These are phyloP conservation scores for Eupithecia abbreviata DNA, from an alignment of 2,888 invertebrate genomes.

Conservation along the genomic window DNA sequence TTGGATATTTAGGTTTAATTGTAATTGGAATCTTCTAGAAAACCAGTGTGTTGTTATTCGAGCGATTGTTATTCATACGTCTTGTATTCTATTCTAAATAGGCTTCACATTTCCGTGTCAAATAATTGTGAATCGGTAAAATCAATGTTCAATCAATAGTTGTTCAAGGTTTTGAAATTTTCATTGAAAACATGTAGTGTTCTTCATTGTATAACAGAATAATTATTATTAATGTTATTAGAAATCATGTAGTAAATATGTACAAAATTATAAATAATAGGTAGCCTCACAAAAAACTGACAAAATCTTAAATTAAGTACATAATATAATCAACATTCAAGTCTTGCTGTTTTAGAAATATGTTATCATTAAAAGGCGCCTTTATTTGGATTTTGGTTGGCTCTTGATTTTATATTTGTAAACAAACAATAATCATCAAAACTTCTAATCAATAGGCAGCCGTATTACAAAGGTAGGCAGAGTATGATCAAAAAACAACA, in stretches of 20 bases:
- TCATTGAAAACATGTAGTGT: not conserved
- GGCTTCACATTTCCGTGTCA: slow-evolving; percentile 12
- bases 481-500: not conserved
- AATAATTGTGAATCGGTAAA: not conserved
- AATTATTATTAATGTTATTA: not conserved
- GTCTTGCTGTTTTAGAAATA: not conserved
- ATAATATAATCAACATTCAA: not conserved
- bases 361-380: not conserved
- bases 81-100: slow-evolving; percentile 25
- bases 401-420: not conserved
- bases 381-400: not conserved
- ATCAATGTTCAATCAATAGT: not conserved
- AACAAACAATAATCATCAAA: not conserved
- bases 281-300: not conserved
- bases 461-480: not conserved
- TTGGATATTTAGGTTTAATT: not conserved
- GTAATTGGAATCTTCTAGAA: slow-evolving; percentile 1
- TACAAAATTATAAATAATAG: not conserved
- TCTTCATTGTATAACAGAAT: not conserved
- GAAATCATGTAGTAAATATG: not conserved
- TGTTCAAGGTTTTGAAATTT: slow-evolving; percentile 5
- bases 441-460: not conserved
- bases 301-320: too few relatives aligned
- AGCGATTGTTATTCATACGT: not conserved
- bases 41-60: slow-evolving; percentile 10